Conservation (phyloP, 2,888 invertebrate genomes). For the Cheiracanthium punctorium region DNA sequence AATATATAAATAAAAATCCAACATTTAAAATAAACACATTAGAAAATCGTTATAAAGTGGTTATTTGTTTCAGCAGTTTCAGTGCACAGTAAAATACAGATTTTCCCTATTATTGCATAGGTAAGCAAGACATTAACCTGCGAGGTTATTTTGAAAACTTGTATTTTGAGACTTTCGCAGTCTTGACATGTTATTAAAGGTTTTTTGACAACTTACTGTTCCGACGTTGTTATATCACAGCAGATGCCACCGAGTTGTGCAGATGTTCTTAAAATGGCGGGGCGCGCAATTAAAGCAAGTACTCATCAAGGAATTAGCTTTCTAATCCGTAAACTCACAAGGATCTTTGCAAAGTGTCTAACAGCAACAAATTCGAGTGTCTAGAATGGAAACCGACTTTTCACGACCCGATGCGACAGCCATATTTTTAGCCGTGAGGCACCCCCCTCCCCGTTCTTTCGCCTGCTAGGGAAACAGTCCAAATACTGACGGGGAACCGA, state of each 20-base stretch:
- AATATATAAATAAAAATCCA: no score
- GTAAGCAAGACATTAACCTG: no score
- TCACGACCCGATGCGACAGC: conserved; percentile 37
- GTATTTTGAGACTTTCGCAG: no score
- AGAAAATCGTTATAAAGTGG: no score
- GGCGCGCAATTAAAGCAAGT: neutral
- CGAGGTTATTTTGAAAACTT: no score
- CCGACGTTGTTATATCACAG: neutral
- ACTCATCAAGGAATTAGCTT: neutral
- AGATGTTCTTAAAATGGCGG: neutral
- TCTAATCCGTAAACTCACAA: neutral
- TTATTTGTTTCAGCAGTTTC: no score
- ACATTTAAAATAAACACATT: no score
- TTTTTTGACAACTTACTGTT: neutral
- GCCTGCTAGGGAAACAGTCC: conserved; percentile 51
- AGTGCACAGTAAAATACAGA: no score
- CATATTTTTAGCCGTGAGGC: conserved; percentile 56
- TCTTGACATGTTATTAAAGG: no score
- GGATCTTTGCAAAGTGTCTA: conserved; percentile 10
- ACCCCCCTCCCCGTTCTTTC: neutral
- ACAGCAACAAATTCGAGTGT: conserved; percentile 1
- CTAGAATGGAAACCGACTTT: conserved; percentile 2
- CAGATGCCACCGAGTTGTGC: neutral
- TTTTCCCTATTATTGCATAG: no score
- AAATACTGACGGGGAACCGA: conserved; percentile 42